Base-by-base conservation (phyloP, 2,888 invertebrate genomes). In the Apodemia zela region DNA sequence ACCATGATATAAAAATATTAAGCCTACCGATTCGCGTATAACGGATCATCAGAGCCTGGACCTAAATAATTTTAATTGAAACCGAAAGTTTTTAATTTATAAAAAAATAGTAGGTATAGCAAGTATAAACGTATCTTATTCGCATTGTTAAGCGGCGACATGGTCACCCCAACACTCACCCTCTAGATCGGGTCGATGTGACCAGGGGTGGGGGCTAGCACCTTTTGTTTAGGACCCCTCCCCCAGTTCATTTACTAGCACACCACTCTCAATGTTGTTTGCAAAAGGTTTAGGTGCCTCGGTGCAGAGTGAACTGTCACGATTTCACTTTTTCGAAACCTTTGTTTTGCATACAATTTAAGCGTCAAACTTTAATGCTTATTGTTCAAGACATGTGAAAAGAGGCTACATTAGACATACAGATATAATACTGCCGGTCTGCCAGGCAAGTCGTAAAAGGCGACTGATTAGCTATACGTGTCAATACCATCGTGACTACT, bases 241-340 rank as follows among this genome's bases (percentile, higher is more conserved):
- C 80, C 81, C 82, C 80, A 76, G 79, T 80, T 88, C 88, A 88
- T 88, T 88, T 89, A 82, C 86, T 81, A 81, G 77, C 77, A 81
- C 77, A 82, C 82, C 82, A 77, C 78, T 79, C 85, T 80, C 84
- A 81, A 83, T 84, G 85, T 79, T 87, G 87, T 89, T 89, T 89
- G 88, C 87, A 79, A 85, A 88, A 86, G 89, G 87, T 89, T 89
- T 89, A 87, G 87, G 85, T 83, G 88, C 85, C 87, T 85, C 87
- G 88, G 88, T 89, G 87, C 85, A 82, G 78, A 81, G 79, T 84
- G 85, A 86, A 88, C 89, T 89, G 89, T 89, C 89, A 85, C 84
- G 85, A 78, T 88, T 87, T 86, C 85, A 85, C 87, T 89, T 88
- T 84, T 87, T 82, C 75, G 81, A 77, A 73, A 73, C 67, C 71